phyloP scores from a whole-genome alignment of 2,888 invertebrate genomes.

The Melanchra persicariae region DNA sequence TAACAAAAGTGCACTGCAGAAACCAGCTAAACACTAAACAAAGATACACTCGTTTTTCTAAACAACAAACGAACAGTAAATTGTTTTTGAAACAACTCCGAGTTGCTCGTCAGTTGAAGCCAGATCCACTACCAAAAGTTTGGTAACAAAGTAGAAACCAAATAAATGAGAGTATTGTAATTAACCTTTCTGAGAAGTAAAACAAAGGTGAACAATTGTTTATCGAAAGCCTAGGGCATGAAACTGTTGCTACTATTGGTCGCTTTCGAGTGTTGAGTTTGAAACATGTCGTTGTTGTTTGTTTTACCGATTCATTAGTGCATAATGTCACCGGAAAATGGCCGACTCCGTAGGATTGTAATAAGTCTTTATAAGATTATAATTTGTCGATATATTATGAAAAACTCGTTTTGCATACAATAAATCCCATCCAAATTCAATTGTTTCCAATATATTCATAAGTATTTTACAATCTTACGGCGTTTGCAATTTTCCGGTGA shows the following conservation, averaged over 20 bases:
- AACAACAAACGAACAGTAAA: constrained; percentile 63
- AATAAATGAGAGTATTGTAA: constrained; percentile 76
- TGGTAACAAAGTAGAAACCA: constrained; percentile 76
- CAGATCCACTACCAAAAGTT: constrained; percentile 70
- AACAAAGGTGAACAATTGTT: constrained; percentile 78
- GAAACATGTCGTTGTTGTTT: background rate
- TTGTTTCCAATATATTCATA: too few relatives aligned
- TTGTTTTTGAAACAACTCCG: constrained; percentile 64
- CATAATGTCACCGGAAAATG: too few relatives aligned
- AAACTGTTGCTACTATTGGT: constrained; percentile 65
- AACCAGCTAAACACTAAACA: constrained; percentile 51
- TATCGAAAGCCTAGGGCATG: constrained; percentile 68
- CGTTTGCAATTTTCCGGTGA: too few relatives aligned
- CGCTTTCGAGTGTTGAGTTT: constrained; percentile 28
- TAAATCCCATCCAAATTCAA: too few relatives aligned
- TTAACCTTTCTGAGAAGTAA: constrained; percentile 72
- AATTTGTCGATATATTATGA: too few relatives aligned
- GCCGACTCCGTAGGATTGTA: too few relatives aligned
- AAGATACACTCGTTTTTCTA: constrained; percentile 57
- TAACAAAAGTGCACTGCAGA: constrained; percentile 45
- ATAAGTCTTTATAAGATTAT: too few relatives aligned
- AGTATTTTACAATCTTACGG: too few relatives aligned
- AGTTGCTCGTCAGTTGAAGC: constrained; percentile 68
- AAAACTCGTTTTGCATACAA: too few relatives aligned
- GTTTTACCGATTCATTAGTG: background rate